A percentile compares a stretch with the other conserved stretches of the same genome.
These are phyloP conservation scores for Otus scops DNA, from an alignment of 2,797 vertebrate species.

Conservation along the genomic window DNA sequence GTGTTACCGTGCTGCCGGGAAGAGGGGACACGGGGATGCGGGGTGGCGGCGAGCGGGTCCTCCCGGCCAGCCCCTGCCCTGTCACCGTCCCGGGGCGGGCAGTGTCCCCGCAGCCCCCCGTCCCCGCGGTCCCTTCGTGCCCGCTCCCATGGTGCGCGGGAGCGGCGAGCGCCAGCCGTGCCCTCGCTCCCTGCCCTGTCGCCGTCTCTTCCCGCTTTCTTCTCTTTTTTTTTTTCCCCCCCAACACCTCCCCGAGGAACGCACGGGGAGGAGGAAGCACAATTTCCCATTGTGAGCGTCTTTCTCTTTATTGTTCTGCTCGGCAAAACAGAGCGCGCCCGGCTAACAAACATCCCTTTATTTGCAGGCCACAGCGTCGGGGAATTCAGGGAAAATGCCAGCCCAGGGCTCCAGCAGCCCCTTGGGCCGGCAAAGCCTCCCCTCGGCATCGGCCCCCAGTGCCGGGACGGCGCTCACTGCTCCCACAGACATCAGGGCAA, in stretches of 20 bases:
- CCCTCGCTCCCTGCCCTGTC: neutral
- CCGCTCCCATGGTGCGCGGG: neutral
- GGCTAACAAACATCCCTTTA: slow-evolving; percentile 68
- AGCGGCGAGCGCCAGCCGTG: neutral
- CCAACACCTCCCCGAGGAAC: slow-evolving; percentile 37
- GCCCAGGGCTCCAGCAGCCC: neutral
- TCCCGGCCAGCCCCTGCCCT: neutral
- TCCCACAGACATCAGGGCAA: neutral
- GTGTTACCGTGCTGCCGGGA: fast-evolving
- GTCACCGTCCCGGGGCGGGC: neutral
- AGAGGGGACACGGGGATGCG: neutral
- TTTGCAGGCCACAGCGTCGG: neutral
- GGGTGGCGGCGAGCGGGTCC: neutral
- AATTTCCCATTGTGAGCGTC: slow-evolving; percentile 77
- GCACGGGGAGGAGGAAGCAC: slow-evolving; percentile 67
- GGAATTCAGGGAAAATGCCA: slow-evolving; percentile 51
- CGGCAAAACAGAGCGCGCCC: slow-evolving; percentile 64
- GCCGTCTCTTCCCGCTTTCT: slow-evolving; percentile 4
- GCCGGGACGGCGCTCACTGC: fast-evolving
- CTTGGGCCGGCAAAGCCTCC: neutral
- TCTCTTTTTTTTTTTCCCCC: neutral
- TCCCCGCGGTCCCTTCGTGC: fast-evolving
- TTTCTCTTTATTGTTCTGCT: slow-evolving; percentile 74
- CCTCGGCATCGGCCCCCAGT: fast-evolving
- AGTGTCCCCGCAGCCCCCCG: fast-evolving